Base-by-base conservation (phyloP, 1,140 invertebrate species). In the Brachionus plicatilis region DNA sequence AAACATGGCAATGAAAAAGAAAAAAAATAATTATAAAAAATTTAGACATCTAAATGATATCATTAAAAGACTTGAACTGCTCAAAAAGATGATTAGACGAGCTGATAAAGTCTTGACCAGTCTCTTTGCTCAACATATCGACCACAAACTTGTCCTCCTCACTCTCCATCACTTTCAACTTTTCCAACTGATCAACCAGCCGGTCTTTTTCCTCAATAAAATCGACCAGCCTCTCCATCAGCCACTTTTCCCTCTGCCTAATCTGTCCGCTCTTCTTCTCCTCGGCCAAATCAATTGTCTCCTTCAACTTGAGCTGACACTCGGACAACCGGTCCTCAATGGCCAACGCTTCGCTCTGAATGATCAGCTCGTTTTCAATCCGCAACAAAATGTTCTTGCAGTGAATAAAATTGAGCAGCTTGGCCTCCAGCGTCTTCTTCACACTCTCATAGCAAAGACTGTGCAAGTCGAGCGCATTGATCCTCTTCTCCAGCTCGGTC, bases 171-270 rank as follows among this genome's bases (percentile, higher is more conserved):
- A 37, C 8, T 20, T 65, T 56, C 33, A 80, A 43, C 12, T 33
- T 80, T 65, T 80, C 76, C 24, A 80, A 41, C 41, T 80, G 76
- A 17, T 80, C 76, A 24, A 80, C 76, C 3, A 80, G 45, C 2
- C 29, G 12, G 29, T 80, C 24, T 17, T 65, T 56, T 53, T 80
- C 76, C 14, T 80, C 56, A 8, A 80, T 65, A 33, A 80, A 65
- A 41, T 65, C 56, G 20, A 80, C 56, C 45, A 80, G 20, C 33
- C 33, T 65, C 17, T 65, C 56, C 76, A 80, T 80, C 17, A 80
- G 29, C 24, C 43, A 65, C 41, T 56, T 65, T 27, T 80, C 76
- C 12, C 4, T 65, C n/a, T 80, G 14, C 14, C 29, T 80, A 7
- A 80, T 80, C 20, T 53, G 17, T 0, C 1, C 41, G 11, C 41